Conservation (phyloP, 2,888 invertebrate genomes). For the Plemyria rubiginata region DNA sequence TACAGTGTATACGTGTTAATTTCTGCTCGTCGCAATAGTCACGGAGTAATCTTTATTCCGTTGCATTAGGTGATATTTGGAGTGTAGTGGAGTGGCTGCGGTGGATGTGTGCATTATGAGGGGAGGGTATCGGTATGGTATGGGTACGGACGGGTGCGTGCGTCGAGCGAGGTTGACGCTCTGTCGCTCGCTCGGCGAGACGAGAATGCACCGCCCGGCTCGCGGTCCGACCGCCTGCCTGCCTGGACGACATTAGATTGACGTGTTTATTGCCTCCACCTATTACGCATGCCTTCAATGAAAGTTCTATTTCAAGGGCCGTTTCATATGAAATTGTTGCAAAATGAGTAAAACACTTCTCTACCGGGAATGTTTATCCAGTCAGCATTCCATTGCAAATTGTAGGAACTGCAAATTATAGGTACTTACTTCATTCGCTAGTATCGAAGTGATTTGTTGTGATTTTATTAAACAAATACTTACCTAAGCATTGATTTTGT, state of each 20-base stretch:
- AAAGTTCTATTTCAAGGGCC: constrained; percentile 45
- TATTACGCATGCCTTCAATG: constrained; percentile 44
- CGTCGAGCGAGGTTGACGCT: constrained; percentile 72
- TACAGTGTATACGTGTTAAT: constrained; percentile 28
- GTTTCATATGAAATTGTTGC: constrained; percentile 33
- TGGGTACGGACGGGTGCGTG: constrained; percentile 43
- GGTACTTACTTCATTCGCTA: constrained; percentile 2
- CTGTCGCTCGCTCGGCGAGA: constrained; percentile 75
- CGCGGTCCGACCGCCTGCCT: constrained; percentile 42
- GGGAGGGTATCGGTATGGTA: constrained; percentile 34
- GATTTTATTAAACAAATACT: background rate
- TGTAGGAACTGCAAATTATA: background rate
- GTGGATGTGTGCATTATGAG: constrained; percentile 46
- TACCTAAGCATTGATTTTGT: background rate
- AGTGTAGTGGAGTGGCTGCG: constrained; percentile 24
- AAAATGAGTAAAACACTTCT: constrained; percentile 22
- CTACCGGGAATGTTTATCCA: constrained; percentile 9
- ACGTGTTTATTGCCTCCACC: constrained; percentile 64
- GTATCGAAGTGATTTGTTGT: background rate
- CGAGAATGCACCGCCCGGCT: constrained; percentile 66
- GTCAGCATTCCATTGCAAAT: constrained; percentile 2
- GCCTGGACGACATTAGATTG: constrained; percentile 62
- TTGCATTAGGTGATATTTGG: constrained; percentile 52
- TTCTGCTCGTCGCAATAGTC: constrained; percentile 39
- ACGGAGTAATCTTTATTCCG: constrained; percentile 53